Base-by-base conservation (phyloP, 2,797 vertebrate species). In the Poeciliopsis gracilis region DNA sequence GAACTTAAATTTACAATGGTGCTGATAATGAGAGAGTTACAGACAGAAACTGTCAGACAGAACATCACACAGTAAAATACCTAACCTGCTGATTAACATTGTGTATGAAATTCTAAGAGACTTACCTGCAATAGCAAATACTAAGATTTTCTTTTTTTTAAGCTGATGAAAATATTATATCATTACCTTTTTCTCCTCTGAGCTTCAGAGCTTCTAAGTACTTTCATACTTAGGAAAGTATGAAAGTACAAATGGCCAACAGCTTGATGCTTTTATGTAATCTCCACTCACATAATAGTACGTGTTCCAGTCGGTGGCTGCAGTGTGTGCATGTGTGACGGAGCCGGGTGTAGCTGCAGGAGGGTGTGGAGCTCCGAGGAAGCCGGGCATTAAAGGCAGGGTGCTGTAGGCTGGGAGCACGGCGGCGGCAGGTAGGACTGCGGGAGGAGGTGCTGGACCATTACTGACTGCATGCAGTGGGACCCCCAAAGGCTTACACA, bases 381-480 rank as follows among this genome's bases (percentile, higher is more conserved):
- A 96, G 75, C 95, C 89, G 2, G 95, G 95, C 94, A 96, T 93
- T 74, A 96, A 87, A 76, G 96, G 95, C 80, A 96, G 89, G 63
- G 95, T 81, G 90, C 95, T 92, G 93, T 96, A 96, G 85, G 94
- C 86, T 0, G 95, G 95, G 70, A 95, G 87, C 84, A 95, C 89
- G 2, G 93, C 83, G 0, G 93, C 79, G 5, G 94, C 92, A 1
- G 94, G 93, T 0, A 95, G 89, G 75, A 95, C 91, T 11, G 94
- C 93, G 9, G 94, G 90, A 0, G 93, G 90, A 41, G 94, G 94
- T 63, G 94, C 87, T 1, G 84, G 81, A 3, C 95, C 93, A 20
- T 94, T 96, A 80, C 93, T 91, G 85, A 95, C 94, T 0, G 93
- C 73, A 5, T 96, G 95, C 82, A 95, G 91, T 53, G 95, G 90